Evolutionary conservation across 2,113 vertebrate genomes (phyloP).

Genomic region (Sterrhoptilus dennistouni): DNA sequence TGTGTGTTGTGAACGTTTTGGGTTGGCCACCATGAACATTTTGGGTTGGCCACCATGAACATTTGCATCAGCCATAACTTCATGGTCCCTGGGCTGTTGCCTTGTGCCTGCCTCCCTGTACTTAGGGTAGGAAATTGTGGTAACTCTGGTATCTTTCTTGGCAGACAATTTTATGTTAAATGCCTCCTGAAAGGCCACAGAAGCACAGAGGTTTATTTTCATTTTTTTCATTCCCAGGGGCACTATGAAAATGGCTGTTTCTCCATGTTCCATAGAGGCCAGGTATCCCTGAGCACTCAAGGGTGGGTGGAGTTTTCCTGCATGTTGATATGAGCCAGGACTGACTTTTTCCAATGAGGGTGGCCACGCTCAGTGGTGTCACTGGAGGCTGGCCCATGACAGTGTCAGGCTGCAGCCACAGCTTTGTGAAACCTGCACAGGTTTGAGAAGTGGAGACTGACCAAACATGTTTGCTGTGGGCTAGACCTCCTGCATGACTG

Average conservation of each 20-base stretch:
- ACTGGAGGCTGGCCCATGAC: fast-evolving
- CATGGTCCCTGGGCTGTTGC: neutral
- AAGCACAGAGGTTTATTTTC: neutral
- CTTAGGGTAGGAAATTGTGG: constrained; percentile 1
- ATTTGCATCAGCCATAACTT: neutral
- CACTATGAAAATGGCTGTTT: neutral
- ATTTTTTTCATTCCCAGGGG: neutral
- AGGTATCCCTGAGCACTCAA: neutral
- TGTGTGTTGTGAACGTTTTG: neutral
- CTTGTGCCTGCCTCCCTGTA: neutral
- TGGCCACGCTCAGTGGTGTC: neutral
- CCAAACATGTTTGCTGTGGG: neutral
- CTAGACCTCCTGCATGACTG: neutral
- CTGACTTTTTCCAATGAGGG: neutral
- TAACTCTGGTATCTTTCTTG: neutral
- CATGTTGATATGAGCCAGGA: neutral
- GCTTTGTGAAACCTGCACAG: neutral
- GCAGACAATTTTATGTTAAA: neutral
- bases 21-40: neutral
- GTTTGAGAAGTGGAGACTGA: neutral
- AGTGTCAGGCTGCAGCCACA: neutral
- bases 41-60: neutral
- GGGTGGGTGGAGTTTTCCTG: neutral
- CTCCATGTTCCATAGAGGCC: neutral
- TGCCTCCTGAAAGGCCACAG: neutral